A percentile compares a stretch with the other conserved stretches of the same genome.
These are phyloP conservation scores for Chrysomela aeneicollis DNA, from an alignment of 2,888 invertebrate species.

Conservation along the genomic window DNA sequence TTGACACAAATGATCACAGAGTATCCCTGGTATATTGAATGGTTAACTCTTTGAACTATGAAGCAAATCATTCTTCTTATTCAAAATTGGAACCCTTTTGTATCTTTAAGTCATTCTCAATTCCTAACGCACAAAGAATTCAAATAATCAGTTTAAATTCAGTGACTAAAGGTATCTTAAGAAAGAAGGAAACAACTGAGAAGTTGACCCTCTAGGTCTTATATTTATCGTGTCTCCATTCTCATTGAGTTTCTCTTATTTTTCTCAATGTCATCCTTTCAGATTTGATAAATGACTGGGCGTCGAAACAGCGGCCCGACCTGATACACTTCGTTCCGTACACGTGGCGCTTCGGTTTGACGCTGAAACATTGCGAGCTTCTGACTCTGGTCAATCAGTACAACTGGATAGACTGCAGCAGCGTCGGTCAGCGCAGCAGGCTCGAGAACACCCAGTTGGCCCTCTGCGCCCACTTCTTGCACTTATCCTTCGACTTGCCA, in stretches of 20 bases:
- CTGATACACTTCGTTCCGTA: slow-evolving; percentile 95
- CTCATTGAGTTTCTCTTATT: background rate
- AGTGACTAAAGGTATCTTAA: too few relatives aligned
- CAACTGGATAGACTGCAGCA: slow-evolving; percentile 99
- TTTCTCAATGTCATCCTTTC: slow-evolving; percentile 39
- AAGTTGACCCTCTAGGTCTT: too few relatives aligned
- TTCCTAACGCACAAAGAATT: too few relatives aligned
- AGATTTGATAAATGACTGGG: slow-evolving; percentile 97
- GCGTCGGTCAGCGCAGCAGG: slow-evolving; percentile 76
- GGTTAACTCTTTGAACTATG: too few relatives aligned
- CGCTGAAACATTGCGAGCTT: slow-evolving; percentile 94
- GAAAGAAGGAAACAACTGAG: too few relatives aligned
- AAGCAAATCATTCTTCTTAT: too few relatives aligned
- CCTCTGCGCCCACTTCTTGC: slow-evolving; percentile 92
- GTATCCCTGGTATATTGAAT: too few relatives aligned
- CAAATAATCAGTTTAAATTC: too few relatives aligned
- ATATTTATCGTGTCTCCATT: too few relatives aligned
- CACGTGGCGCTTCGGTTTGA: slow-evolving; percentile 91
- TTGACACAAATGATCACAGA: too few relatives aligned
- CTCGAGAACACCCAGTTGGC: slow-evolving; percentile 91
- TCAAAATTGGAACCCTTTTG: too few relatives aligned
- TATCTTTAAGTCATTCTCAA: too few relatives aligned
- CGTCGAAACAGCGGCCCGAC: slow-evolving; percentile 91
- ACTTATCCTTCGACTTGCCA: slow-evolving; percentile 92
- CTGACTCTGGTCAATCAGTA: slow-evolving; percentile 93